Evolutionary conservation across 2,113 vertebrate genomes (phyloP).

Genomic region (Aldabrachelys gigantea): DNA sequence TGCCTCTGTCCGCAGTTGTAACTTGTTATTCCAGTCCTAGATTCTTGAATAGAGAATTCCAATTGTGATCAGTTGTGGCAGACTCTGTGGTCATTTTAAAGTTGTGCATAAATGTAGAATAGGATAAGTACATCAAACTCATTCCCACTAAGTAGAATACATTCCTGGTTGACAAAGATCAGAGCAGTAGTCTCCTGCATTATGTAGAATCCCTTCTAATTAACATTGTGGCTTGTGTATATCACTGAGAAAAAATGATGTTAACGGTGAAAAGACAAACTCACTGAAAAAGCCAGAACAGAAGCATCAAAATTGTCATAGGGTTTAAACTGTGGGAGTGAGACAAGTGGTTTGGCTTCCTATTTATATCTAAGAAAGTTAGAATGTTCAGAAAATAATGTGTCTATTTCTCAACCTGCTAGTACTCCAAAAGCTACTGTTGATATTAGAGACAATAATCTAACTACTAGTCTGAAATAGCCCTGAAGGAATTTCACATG

Average conservation of each 20-base stretch:
- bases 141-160: neutral
- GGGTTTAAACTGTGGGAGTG: neutral
- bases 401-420: neutral
- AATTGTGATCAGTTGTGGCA: neutral
- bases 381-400: neutral
- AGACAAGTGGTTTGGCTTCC: neutral
- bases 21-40: neutral
- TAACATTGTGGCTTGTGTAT: neutral
- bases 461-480: neutral
- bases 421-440: fast-evolving
- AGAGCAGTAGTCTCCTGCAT: neutral
- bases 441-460: neutral
- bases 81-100: neutral
- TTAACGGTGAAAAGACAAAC: neutral
- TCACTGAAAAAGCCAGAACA: neutral
- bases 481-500: neutral
- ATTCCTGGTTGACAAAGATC: neutral
- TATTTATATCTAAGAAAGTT: neutral
- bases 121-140: neutral
- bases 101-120: neutral
- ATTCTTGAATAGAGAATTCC: neutral
- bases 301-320: neutral
- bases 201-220: neutral
- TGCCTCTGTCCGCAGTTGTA: neutral
- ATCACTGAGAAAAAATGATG: neutral